Base-by-base conservation (phyloP, 2,797 vertebrate species). In the Cossypha dichroa region DNA sequence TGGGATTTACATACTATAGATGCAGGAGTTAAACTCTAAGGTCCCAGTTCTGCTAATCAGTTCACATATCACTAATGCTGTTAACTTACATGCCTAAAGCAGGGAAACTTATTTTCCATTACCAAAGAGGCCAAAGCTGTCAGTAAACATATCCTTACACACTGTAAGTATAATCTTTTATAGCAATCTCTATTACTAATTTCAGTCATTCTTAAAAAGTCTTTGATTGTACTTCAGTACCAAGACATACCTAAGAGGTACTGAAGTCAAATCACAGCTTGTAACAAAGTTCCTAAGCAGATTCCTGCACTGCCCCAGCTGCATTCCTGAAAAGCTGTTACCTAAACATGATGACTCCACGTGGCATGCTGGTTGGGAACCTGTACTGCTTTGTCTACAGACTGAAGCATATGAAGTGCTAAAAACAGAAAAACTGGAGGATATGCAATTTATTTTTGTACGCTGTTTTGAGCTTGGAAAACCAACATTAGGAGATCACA, bases 261-360 rank as follows among this genome's bases (percentile, higher is more conserved):
- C 21, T 40, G 45, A 74, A 83, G 58, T 92, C 45, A 96, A 89
- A 93, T 80, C 84, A 64, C 74, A 94, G 84, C 84, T 72, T 92
- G 70, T 74, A 79, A 41, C 63, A 12, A 60, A 59, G 74, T 76
- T 96, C 70, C 63, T 62, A 28, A 82, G 74, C 63, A 82, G 83
- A 95, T 95, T 90, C 77, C 74, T 85, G 45, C 0, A 8, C 81
- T 87, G 83, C 67, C 54, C 52, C 29, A 63, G 80, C 59, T 54
- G 63, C 95, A 75, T 95, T 96, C 94, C 92, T 94, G 92, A 68
- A 93, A 89, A 92, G 78, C 88, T 89, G 49, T 83, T 89, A 51
- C 17, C 90, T 73, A 59, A 90, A 68, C 18, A 31, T 2, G 22
- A 31, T 68, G 55, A 48, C 28, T 82, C 41, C 31, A 8, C 9